These are phyloP conservation scores for Melanostoma scalare DNA, from an alignment of 2,888 invertebrate species.

Conservation along the genomic window DNA sequence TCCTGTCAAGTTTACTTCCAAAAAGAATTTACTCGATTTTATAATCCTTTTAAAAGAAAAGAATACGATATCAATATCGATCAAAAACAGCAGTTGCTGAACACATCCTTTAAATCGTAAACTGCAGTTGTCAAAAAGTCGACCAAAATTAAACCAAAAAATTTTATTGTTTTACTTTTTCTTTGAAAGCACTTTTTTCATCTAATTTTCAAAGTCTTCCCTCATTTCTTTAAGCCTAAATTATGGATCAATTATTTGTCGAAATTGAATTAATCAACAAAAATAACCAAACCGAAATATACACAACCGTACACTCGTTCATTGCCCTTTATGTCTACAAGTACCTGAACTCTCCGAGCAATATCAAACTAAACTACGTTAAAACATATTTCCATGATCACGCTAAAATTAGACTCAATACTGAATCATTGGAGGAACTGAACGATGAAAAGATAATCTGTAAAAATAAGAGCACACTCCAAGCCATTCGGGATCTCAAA, in stretches of 20 bases:
- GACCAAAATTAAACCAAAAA: constrained; percentile 47
- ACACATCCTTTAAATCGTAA: constrained; percentile 31
- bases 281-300: constrained; percentile 78
- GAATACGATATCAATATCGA: no score
- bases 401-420: constrained; percentile 75
- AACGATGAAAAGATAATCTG: constrained; percentile 79
- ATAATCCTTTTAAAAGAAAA: no score
- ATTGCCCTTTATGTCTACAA: constrained; percentile 85
- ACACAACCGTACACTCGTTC: constrained; percentile 85
- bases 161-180: constrained; percentile 55
- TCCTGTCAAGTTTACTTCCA: no score
- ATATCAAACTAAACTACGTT: constrained; percentile 82
- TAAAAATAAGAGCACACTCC: constrained; percentile 76
- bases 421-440: constrained; percentile 77
- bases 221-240: constrained; percentile 32
- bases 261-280: constrained; percentile 79
- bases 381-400: constrained; percentile 75
- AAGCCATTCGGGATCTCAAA: constrained; percentile 80
- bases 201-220: constrained; percentile 42
- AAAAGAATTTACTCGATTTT: no score
- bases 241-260: constrained; percentile 80
- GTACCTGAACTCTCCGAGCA: constrained; percentile 83
- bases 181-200: constrained; percentile 32
- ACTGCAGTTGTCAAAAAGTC: constrained; percentile 36
- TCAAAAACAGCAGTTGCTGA: background rate